Evolutionary conservation across 2,888 invertebrate species (phyloP).

Genomic region (Cryptocheilus praepositus): DNA sequence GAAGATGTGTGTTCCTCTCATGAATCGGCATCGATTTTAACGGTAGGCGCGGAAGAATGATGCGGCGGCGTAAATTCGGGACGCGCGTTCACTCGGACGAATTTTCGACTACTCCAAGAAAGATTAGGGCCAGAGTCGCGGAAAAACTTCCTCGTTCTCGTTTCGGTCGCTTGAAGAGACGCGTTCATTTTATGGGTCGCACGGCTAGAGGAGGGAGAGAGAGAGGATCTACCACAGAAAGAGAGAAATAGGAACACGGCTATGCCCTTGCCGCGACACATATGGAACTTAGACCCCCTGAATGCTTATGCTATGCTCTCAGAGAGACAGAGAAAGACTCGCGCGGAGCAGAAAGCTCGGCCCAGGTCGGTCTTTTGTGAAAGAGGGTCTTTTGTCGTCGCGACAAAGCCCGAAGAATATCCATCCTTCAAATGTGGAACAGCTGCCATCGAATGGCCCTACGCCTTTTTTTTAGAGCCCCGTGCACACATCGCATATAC

Average conservation of each 20-base stretch:
- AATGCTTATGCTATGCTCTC: slow-evolving; percentile 42
- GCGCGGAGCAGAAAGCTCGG: slow-evolving; percentile 55
- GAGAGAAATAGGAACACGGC: slow-evolving; percentile 1
- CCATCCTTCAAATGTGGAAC: slow-evolving; percentile 74
- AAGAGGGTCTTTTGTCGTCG: slow-evolving; percentile 61
- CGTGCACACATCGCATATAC: slow-evolving; percentile 46
- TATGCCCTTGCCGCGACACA: slow-evolving; percentile 28
- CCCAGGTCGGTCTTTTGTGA: slow-evolving; percentile 65
- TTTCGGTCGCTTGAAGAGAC: not conserved
- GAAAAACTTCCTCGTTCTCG: not conserved
- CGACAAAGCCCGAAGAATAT: slow-evolving; percentile 72
- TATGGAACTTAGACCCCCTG: slow-evolving; percentile 50
- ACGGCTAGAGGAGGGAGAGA: slow-evolving; percentile 15
- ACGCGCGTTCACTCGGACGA: no score
- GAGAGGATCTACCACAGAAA: slow-evolving; percentile 7
- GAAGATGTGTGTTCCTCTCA: no score
- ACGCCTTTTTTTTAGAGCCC: slow-evolving; percentile 57
- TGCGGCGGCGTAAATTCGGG: no score
- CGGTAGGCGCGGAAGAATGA: no score
- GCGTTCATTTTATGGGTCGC: not conserved
- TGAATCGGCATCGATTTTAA: no score
- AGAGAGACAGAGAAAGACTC: slow-evolving; percentile 18
- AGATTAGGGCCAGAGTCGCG: no score
- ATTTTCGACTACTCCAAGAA: no score
- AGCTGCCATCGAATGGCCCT: slow-evolving; percentile 73